Base-by-base conservation (phyloP, 2,797 vertebrate genomes). In the Percopsis omiscomaycus region DNA sequence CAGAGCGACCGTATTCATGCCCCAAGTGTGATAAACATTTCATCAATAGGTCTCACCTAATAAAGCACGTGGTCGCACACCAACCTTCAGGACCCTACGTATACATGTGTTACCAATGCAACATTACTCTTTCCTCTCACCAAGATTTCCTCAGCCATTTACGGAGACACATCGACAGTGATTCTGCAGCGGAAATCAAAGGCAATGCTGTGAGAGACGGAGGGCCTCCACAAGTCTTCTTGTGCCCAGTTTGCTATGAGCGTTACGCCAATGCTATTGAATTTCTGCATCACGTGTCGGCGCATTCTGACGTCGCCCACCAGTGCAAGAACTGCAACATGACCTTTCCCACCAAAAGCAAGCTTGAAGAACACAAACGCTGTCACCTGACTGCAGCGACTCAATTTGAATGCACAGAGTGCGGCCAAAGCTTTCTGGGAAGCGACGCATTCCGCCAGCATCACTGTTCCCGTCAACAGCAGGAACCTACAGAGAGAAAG, bases 21-120 rank as follows among this genome's bases (percentile, higher is more conserved):
- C 69, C 62, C 4, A 89, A 89, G 57, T 93, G 93, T 42, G 42
- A 91, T 75, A 89, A 90, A 73, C 80, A 93, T 79, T 94, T 93
- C 73, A 73, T 91, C 45, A 89, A 91, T 67, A 80, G 82, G 9
- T 91, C 93, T 64, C 92, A 94, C 62, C 76, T 93, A 61, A 90
- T 91, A 74, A 92, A 92, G 71, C 93, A 94, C 84, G 79, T 73
- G 59, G 77, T 73, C 12, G 86, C 77, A 22, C 89, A 92, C 82
- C 83, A 85, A 0, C 16, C 59, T 6, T 70, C 89, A n/a, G 62
- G 47, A 55, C 55, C 81, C 12, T 59, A 48, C 6, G 47, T 81
- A 68, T 92, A 92, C 79, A 69, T 64, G 32, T 94, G 93, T 55
- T 86, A 80, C 74, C 82, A 77, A 9, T 93, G 93, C 76, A 85